Base-by-base conservation (phyloP, 2,113 vertebrate genomes). In the Pelobates fuscus region DNA sequence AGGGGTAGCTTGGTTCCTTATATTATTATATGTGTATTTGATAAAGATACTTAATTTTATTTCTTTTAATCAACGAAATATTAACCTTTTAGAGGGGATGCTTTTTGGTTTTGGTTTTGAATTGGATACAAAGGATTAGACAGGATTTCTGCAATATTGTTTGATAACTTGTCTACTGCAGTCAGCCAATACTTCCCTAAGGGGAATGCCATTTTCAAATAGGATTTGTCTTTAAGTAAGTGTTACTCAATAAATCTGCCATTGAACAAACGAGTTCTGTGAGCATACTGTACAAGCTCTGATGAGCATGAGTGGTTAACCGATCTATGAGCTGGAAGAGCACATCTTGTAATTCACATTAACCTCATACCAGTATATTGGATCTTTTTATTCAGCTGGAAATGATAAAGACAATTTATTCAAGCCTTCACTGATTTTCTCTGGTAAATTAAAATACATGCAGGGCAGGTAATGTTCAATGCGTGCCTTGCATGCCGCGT, bases 381-480 rank as follows among this genome's bases (percentile, higher is more conserved):
- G 30, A n/a, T 32, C 32, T 75, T 41, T 63, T 24, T 49, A 73
- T 65, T 65, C 30, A 58, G 41, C 30, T 58, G 21, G 63, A 75
- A 75, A 59, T 66, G 32, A 65, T 65, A 55, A 75, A 75, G 64
- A 29, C 64, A 67, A 59, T 67, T 26, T 59, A 66, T 75, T 58
- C 63, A 23, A 59, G 8, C n/a, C 61, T 75, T 41, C 24, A 18
- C 43, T n/a, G 24, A 57, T 55, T 64, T 61, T 55, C 29, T 43
- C 21, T 57, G 23, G 49, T 32, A 73, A 73, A 73, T 41, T 57
- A 57, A 57, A 73, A 73, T 65, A 20, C 71, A 43, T 46, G 37
- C 17, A 49, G 30, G 71, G 23, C 29, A 57, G 71, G 52, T 75
- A 73, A 63, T 77, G 77, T 78, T 81, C 77, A 8, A 46, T 66